Evolutionary conservation across 2,113 vertebrate species (phyloP), one percentile per base, ranked within the genome.

Genomic region (Paramisgurnus dabryanus): DNA sequence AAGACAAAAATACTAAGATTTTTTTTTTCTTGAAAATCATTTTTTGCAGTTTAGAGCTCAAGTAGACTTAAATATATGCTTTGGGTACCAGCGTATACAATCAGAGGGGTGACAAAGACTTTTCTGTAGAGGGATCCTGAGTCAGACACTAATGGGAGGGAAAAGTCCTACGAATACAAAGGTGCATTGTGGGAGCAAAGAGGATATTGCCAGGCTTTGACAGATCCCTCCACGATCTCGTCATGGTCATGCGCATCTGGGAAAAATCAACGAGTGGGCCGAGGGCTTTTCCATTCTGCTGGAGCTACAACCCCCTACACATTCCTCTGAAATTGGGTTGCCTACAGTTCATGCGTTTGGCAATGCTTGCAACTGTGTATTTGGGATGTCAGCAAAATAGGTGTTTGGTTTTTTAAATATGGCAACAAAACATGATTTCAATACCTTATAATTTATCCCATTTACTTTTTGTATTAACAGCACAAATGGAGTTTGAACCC

Each of bases 231-330:
- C 6, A 6, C 27, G 43, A 74, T 78, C 72, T 84, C 12, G n/a
- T 39, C 34, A 22, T 70, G 65, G 57, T 49, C 60, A 10, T 13
- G 66, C 80, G 89, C 89, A 91, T 91, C 90, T 92, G 89, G 87
- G 78, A 47, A 79, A 45, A 61, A 90, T 89, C 43, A 55, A 61
- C 18, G 12, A 40, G 18, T 49, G 70, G 45, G 53, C 18, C 5
- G 50, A 76, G 65, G 55, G 17, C 71, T 43, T 58, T 65, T 27
- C 67, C 18, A 72, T 57, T 60, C 61, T 49, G 40, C 10, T 73
- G 18, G 10, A 18, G 27, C 64, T 15, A 65, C 50, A 64, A 50
- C 45, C 13, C 5, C 53, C 45, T 50, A 12, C n/a, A 64, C 34
- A 65, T 63, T 83, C 61, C 67, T 7, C n/a, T 27, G 43, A 27